Conservation (phyloP, 2,888 invertebrate genomes). For the Lasioglossum leucozonium region DNA sequence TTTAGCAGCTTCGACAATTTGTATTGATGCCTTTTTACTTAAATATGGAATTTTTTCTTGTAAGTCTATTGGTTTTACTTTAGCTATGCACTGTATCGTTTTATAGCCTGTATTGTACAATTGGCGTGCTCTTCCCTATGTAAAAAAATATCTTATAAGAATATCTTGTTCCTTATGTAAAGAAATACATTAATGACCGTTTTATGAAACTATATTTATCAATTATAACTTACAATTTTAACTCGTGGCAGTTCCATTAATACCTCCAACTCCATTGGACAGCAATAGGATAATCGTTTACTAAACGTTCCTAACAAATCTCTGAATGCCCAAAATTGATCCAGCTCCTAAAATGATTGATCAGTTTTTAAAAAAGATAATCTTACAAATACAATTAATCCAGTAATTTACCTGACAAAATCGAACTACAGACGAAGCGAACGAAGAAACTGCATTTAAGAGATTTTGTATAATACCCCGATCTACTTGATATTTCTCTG, state of each 20-base stretch:
- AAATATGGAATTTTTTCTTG: conserved; percentile 89
- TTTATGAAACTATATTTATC: conserved; percentile 8
- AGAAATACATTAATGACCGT: background rate
- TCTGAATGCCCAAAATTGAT: conserved; percentile 93
- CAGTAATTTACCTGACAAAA: conserved; percentile 88
- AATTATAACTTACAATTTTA: conserved; percentile 87
- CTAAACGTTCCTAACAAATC: conserved; percentile 91
- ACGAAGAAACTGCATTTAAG: conserved; percentile 89
- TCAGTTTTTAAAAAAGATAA: background rate
- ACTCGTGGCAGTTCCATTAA: conserved; percentile 96
- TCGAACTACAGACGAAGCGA: conserved; percentile 91
- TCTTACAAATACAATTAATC: background rate
- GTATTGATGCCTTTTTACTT: conserved; percentile 89
- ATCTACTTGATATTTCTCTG: conserved; percentile 89
- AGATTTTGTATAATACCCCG: conserved; percentile 93
- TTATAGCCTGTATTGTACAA: conserved; percentile 93
- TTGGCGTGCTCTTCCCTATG: conserved; percentile 92
- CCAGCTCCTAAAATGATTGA: conserved; percentile 86
- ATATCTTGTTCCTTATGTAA: too few species aligned
- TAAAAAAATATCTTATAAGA: background rate
- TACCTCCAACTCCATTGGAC: conserved; percentile 91
- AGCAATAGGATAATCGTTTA: conserved; percentile 92
- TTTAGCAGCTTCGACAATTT: conserved; percentile 95
- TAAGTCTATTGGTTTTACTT: conserved; percentile 88
- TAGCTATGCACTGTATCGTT: conserved; percentile 91